A percentile compares a stretch with the other conserved stretches of the same genome.
These are phyloP conservation scores for Perizoma affinitatum DNA, from an alignment of 2,888 invertebrate species.

Conservation along the genomic window DNA sequence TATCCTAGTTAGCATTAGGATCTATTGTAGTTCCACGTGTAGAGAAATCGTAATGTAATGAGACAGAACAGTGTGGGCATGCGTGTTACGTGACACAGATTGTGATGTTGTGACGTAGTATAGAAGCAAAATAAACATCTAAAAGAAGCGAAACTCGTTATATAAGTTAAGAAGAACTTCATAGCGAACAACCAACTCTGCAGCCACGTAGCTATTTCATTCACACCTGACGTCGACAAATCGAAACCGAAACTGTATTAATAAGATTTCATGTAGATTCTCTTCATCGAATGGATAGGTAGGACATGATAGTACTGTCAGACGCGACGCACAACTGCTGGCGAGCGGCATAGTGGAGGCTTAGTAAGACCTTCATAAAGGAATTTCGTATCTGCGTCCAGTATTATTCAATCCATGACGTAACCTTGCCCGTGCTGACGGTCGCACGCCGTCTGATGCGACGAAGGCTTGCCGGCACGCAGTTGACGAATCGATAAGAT, in stretches of 20 bases:
- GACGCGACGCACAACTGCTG: too few relatives aligned
- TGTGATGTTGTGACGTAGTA: slow-evolving; percentile 15
- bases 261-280: too few relatives aligned
- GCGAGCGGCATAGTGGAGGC: too few relatives aligned
- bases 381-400: slow-evolving; percentile 13
- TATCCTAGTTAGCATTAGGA: slow-evolving; percentile 6
- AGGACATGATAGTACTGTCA: too few relatives aligned
- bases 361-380: too few relatives aligned
- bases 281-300: too few relatives aligned
- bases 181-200: too few relatives aligned
- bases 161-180: too few relatives aligned
- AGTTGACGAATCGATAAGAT: slow-evolving; percentile 44
- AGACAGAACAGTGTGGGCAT: slow-evolving; percentile 2
- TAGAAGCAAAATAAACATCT: background rate
- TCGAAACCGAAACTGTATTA: too few relatives aligned
- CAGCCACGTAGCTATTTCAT: too few relatives aligned
- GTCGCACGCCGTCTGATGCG: slow-evolving; percentile 47
- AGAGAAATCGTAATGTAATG: slow-evolving; percentile 17
- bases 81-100: slow-evolving; percentile 28
- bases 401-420: slow-evolving; percentile 36
- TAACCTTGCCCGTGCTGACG: slow-evolving; percentile 59
- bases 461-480: slow-evolving; percentile 39
- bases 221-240: too few relatives aligned
- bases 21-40: slow-evolving; percentile 18
- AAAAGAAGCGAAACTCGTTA: slow-evolving; percentile 14